Conservation (phyloP, 2,888 invertebrate genomes). For the Oscheius onirici region DNA sequence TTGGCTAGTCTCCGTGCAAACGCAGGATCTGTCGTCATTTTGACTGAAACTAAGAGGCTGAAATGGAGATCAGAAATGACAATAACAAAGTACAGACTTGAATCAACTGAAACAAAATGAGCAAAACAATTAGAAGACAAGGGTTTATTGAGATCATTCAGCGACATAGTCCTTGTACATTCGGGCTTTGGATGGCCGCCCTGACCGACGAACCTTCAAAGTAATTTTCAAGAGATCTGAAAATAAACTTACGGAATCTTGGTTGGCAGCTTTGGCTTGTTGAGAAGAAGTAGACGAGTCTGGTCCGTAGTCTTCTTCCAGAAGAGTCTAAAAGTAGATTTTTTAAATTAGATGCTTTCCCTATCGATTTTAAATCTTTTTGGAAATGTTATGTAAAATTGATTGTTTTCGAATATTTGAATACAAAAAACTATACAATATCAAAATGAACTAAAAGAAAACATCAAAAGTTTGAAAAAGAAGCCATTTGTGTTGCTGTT, state of each 20-base stretch:
- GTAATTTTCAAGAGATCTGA: no score
- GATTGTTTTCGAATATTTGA: no score
- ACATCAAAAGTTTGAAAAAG: no score
- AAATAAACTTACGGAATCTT: no score
- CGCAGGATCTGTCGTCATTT: conserved; percentile 23
- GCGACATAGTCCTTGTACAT: conserved; percentile 25
- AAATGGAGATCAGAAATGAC: neutral
- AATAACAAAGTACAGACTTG: no score
- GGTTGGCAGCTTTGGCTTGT: neutral
- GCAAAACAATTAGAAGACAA: neutral
- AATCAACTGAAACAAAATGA: neutral
- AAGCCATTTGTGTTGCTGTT: no score
- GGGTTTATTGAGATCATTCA: conserved; percentile 2
- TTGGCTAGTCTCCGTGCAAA: conserved; percentile 22
- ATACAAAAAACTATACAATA: no score
- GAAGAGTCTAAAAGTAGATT: neutral
- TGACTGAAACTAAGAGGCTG: neutral
- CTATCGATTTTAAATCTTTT: no score
- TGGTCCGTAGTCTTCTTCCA: neutral
- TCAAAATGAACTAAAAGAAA: no score
- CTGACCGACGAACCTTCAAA: conserved; percentile 23
- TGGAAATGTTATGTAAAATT: no score
- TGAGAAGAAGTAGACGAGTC: neutral
- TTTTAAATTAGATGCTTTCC: neutral
- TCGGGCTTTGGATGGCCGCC: conserved; percentile 6